Evolutionary conservation across 1,140 invertebrate genomes (phyloP).

Genomic region (Aphaenogaster rudis): DNA sequence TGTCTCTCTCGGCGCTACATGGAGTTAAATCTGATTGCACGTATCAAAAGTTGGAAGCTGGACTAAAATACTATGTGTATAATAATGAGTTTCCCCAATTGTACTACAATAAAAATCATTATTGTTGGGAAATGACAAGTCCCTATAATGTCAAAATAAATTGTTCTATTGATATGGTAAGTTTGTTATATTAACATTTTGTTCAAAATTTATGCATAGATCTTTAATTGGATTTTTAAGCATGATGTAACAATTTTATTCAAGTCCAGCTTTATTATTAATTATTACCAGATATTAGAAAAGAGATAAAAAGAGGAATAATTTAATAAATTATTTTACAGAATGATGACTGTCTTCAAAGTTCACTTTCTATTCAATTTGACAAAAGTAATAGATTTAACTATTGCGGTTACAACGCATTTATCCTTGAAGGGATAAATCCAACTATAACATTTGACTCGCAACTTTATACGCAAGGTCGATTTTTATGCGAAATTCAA

Average conservation of each 20-base stretch:
- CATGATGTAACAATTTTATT: background rate
- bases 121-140: slow-evolving; percentile 86
- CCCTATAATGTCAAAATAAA: slow-evolving; percentile 83
- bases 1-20: background rate
- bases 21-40: slow-evolving; percentile 66
- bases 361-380: slow-evolving; percentile 56
- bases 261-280: background rate
- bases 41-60: slow-evolving; percentile 76
- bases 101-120: slow-evolving; percentile 82
- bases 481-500: slow-evolving; percentile 86
- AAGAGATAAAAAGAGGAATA: background rate
- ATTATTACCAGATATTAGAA: slow-evolving; percentile 14
- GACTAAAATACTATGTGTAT: slow-evolving; percentile 83
- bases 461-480: slow-evolving; percentile 77
- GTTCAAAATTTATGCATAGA: background rate
- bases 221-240: background rate
- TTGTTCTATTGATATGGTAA: slow-evolving; percentile 86
- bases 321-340: slow-evolving; percentile 53
- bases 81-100: slow-evolving; percentile 86
- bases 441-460: slow-evolving; percentile 83
- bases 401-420: slow-evolving; percentile 87
- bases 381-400: slow-evolving; percentile 71
- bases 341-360: slow-evolving; percentile 77
- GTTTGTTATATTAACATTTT: slow-evolving; percentile 34
- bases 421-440: slow-evolving; percentile 81